Conservation (phyloP, 1,140 invertebrate genomes). For the Ladona fulva region DNA sequence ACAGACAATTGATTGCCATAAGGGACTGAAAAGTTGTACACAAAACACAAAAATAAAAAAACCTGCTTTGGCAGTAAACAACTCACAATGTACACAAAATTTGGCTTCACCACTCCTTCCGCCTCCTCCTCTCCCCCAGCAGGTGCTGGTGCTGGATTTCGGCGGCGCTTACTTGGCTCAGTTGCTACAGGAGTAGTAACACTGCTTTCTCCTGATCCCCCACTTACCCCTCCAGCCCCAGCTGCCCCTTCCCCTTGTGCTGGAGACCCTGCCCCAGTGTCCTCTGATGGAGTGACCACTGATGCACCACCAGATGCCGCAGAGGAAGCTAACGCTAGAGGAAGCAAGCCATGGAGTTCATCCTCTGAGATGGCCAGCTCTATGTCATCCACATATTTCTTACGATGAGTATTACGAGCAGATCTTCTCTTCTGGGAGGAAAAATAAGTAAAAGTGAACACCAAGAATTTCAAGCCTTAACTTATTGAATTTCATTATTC, state of each 20-base stretch:
- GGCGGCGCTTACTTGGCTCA: constrained; percentile 30
- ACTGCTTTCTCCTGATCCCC: background rate
- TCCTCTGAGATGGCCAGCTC: constrained; percentile 91
- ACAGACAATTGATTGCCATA: too few relatives aligned
- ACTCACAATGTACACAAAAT: constrained; percentile 76
- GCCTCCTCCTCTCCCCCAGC: constrained; percentile 38
- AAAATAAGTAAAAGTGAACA: too few relatives aligned
- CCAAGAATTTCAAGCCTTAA: too few relatives aligned
- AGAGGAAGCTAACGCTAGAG: constrained; percentile 41
- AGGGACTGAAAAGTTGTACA: background rate
- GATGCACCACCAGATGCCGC: constrained; percentile 40
- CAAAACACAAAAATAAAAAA: background rate
- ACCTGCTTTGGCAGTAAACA: constrained; percentile 14
- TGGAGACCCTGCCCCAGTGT: constrained; percentile 25
- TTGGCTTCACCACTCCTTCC: constrained; percentile 57
- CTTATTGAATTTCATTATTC: too few relatives aligned
- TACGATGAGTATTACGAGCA: constrained; percentile 85
- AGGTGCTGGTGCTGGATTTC: constrained; percentile 33
- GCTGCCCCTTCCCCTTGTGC: constrained; percentile 20
- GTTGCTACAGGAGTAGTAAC: constrained; percentile 27
- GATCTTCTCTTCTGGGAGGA: constrained; percentile 73
- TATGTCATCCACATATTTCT: constrained; percentile 96
- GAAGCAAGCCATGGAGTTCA: constrained; percentile 52
- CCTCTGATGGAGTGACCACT: constrained; percentile 31
- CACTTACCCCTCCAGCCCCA: constrained; percentile 21